These are phyloP conservation scores for Andrena minutula DNA, from an alignment of 2,888 invertebrate genomes.

Conservation along the genomic window DNA sequence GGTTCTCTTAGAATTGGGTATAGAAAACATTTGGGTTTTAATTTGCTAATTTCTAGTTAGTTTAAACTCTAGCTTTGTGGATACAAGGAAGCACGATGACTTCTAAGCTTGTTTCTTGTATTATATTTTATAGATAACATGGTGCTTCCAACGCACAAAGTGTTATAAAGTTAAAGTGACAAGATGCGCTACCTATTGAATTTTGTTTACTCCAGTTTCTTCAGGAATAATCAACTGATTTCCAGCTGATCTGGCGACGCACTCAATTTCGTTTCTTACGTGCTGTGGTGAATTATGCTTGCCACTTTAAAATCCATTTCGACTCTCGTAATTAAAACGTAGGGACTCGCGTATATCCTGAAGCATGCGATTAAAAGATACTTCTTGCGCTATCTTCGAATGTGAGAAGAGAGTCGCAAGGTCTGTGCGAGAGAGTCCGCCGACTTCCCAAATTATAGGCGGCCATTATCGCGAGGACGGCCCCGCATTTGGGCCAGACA, in stretches of 20 bases:
- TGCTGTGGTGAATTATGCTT: not conserved
- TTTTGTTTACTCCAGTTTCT: not conserved
- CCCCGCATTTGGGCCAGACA: conserved; percentile 80
- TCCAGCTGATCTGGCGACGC: not conserved
- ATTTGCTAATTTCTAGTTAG: no score
- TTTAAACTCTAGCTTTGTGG: no score
- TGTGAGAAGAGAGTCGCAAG: conserved; percentile 29
- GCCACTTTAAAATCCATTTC: not conserved
- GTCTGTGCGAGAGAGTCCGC: conserved; percentile 57
- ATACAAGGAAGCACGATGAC: no score
- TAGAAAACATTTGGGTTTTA: no score
- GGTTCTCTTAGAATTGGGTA: no score
- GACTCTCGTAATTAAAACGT: not conserved
- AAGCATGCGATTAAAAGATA: not conserved
- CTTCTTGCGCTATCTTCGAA: conserved; percentile 40
- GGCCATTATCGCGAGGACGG: conserved; percentile 80
- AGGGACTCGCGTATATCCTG: not conserved
- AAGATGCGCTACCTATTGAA: no score
- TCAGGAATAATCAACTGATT: not conserved
- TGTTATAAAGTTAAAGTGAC: no score
- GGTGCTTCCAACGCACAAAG: no score
- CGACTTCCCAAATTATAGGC: conserved; percentile 79
- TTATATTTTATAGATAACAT: no score
- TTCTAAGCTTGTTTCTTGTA: no score
- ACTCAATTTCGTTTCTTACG: not conserved